Conservation (phyloP, 2,888 invertebrate species). For the Liposcelis brunnea region DNA sequence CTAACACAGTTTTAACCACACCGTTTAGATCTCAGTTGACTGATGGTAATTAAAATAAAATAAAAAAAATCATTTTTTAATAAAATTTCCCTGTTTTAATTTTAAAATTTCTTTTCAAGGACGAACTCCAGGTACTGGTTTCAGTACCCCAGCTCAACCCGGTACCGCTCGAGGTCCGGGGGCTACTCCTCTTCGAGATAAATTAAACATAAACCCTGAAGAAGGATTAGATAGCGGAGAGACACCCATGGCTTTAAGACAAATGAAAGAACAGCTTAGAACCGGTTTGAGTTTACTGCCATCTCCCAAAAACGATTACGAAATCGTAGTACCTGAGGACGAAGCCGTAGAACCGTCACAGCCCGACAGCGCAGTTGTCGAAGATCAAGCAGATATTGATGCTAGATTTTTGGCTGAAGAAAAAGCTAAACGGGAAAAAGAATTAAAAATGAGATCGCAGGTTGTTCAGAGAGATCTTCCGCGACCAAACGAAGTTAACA, state of each 20-base stretch:
- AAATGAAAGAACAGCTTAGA: slow-evolving; percentile 50
- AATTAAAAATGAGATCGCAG: slow-evolving; percentile 60
- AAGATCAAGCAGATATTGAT: slow-evolving; percentile 79
- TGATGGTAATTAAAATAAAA: slow-evolving; percentile 18
- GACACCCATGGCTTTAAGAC: background rate
- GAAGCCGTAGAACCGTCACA: slow-evolving; percentile 29
- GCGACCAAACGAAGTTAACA: slow-evolving; percentile 73
- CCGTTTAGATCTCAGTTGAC: slow-evolving; percentile 43
- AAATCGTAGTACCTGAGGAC: slow-evolving; percentile 89
- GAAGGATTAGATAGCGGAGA: slow-evolving; percentile 39
- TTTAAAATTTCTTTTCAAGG: slow-evolving; percentile 13
- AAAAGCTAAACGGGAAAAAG: slow-evolving; percentile 29
- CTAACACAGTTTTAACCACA: slow-evolving; percentile 79
- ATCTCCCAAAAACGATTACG: slow-evolving; percentile 89
- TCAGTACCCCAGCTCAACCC: slow-evolving; percentile 35
- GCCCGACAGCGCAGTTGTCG: slow-evolving; percentile 28
- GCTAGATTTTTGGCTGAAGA: slow-evolving; percentile 46
- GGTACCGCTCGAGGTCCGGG: slow-evolving; percentile 26
- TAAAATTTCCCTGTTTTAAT: slow-evolving; percentile 2
- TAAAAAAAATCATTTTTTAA: no score
- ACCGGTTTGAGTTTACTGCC: slow-evolving; percentile 69
- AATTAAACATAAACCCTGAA: slow-evolving; percentile 86
- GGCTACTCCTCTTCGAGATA: slow-evolving; percentile 69
- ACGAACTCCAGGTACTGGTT: slow-evolving; percentile 24
- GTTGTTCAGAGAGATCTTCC: slow-evolving; percentile 74